phyloP scores from a whole-genome alignment of 2,888 invertebrate species.

The Macrophya alboannulata region DNA sequence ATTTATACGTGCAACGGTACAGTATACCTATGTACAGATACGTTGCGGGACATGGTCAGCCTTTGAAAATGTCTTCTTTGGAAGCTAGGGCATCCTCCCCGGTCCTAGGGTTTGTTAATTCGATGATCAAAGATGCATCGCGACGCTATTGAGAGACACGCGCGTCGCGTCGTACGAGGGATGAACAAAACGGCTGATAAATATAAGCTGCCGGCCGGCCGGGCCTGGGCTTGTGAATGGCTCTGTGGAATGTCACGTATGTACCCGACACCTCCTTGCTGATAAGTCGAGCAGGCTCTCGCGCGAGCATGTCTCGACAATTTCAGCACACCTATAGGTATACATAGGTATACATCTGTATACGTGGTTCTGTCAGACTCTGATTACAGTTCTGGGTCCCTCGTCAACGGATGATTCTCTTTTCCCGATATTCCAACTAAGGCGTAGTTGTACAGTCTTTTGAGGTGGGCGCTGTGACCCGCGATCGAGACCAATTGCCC shows the following conservation, averaged over 20 bases:
- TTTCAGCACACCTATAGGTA: background rate
- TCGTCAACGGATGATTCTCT: background rate
- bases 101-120: constrained; percentile 4
- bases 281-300: constrained; percentile 45
- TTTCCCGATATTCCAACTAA: background rate
- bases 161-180: constrained; percentile 55
- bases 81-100: background rate
- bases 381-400: background rate
- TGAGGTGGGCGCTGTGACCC: background rate
- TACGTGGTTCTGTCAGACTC: background rate
- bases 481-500: background rate
- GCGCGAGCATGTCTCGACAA: constrained; percentile 21
- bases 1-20: background rate
- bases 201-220: constrained; percentile 3
- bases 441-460: background rate
- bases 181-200: constrained; percentile 51
- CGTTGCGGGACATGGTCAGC: constrained; percentile 16
- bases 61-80: constrained; percentile 20
- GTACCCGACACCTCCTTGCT: constrained; percentile 42
- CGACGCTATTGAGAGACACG: constrained; percentile 51
- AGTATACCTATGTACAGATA: background rate
- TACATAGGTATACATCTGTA: background rate
- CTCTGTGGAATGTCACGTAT: constrained; percentile 42
- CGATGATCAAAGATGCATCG: constrained; percentile 53
- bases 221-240: constrained; percentile 32